Evolutionary conservation across 37 sponge, comb jelly and placozoan species (phyloP), one percentile per base, ranked within the genome.

Genomic region (Ianthella basta): DNA sequence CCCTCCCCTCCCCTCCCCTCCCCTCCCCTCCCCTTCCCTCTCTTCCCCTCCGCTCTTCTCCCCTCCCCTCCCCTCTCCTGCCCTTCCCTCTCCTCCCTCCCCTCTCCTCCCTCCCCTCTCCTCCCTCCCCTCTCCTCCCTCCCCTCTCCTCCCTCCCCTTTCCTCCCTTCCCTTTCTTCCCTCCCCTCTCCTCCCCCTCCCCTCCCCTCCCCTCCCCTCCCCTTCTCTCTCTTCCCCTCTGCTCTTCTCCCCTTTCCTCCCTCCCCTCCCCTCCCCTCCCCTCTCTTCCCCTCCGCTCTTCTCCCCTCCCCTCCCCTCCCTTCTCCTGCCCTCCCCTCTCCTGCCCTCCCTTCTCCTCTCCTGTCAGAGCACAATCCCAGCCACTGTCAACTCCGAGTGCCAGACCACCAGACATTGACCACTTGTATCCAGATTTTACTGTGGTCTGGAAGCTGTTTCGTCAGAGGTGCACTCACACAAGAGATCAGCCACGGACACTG

Each of bases 371-470:
- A 19, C 82, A 33, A 5, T 8, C 63, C 73, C 27, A 23, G 29
- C n/a, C n/a, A n/a, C n/a, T n/a, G n/a, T 37, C 38, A 35, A 4
- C 73, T 21, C 23, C 21, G 5, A 29, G 73, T 72, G 37, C 8
- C 38, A 72, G 35, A 30, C 27, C 38, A 25, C 39, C 30, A 20
- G 66, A 1, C 73, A 19, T 12, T 24, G 20, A 36, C 30, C 25
- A 27, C 25, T 30, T 74, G 86, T 21, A 23, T 6, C 86, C 86
- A 15, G 67, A 86, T 54, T 65, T 80, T 64, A 34, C 53, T 37
- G 44, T 19, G 30, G 63, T 86, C 32, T 86, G 86, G 86, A 27
- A 38, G 20, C 35, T 56, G 23, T 86, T 80, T 24, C 41, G 67
- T 38, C 55, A 34, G 32, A 75, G 38, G 77, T 85, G 55, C 53